These are phyloP conservation scores for Corythornis vintsioides DNA, from an alignment of 2,113 vertebrate species.

Conservation along the genomic window DNA sequence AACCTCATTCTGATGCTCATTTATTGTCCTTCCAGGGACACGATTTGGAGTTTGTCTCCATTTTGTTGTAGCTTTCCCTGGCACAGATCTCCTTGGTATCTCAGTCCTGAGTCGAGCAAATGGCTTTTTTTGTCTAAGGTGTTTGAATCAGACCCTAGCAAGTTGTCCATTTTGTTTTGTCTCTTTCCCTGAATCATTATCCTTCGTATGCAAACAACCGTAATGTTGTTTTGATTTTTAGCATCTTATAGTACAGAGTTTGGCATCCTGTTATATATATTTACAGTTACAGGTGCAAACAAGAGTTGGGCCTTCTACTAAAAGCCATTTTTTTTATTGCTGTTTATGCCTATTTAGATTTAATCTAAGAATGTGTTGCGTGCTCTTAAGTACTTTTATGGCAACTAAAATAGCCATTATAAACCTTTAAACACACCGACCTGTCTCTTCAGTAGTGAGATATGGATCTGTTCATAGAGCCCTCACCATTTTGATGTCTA, in stretches of 20 bases:
- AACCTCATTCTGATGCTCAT: conserved; percentile 32
- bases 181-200: background rate
- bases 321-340: conserved; percentile 15
- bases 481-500: conserved; percentile 7
- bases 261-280: background rate
- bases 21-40: background rate
- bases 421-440: background rate
- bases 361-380: background rate
- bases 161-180: conserved; percentile 57
- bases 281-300: background rate
- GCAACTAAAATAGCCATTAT: background rate
- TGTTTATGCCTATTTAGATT: background rate
- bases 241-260: background rate
- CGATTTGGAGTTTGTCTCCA: background rate
- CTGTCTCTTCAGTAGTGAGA: background rate
- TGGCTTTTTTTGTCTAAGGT: background rate
- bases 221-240: background rate
- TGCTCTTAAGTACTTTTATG: background rate
- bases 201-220: background rate
- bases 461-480: conserved; percentile 5
- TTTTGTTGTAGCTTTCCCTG: conserved; percentile 17
- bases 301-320: background rate
- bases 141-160: background rate
- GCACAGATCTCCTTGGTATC: background rate
- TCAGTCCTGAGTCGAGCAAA: background rate